Evolutionary conservation across 2,888 invertebrate species (phyloP).

Genomic region (Adineta ricciae): DNA sequence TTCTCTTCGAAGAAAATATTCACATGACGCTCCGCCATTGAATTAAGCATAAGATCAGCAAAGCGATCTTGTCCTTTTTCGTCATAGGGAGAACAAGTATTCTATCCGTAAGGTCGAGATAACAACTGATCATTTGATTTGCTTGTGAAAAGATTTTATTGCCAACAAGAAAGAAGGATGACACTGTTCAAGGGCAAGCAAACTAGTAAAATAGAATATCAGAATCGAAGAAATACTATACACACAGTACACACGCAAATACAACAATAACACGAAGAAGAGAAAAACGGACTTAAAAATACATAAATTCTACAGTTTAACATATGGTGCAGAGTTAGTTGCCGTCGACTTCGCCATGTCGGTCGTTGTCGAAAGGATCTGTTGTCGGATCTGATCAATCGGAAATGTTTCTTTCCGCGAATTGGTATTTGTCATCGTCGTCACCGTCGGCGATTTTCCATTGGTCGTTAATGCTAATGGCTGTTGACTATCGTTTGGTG

Average conservation of each 20-base stretch:
- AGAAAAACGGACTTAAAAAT: not conserved
- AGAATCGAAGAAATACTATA: not conserved
- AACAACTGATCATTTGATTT: not conserved
- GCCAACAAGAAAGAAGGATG: not conserved
- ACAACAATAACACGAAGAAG: not conserved
- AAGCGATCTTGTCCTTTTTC: too few species aligned
- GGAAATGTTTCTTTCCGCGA: not conserved
- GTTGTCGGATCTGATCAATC: not conserved
- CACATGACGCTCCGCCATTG: not conserved
- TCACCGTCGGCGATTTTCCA: not conserved
- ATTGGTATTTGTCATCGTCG: not conserved
- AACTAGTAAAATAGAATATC: not conserved
- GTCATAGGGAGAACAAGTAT: not conserved
- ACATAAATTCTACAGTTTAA: not conserved
- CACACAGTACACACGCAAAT: not conserved
- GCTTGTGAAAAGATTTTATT: not conserved
- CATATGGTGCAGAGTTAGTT: not conserved
- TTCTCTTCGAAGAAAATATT: not conserved
- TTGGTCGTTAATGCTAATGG: slow-evolving; percentile 18
- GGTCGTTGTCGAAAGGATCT: not conserved
- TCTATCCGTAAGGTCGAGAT: not conserved
- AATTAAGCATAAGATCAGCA: not conserved
- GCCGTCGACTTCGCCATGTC: not conserved
- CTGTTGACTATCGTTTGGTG: not conserved
- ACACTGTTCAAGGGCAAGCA: slow-evolving; percentile 2